A percentile compares a stretch with the other conserved stretches of the same genome.
Evolutionary conservation across 1,140 invertebrate species (phyloP).

Genomic region (Cecropterus lyciades): DNA sequence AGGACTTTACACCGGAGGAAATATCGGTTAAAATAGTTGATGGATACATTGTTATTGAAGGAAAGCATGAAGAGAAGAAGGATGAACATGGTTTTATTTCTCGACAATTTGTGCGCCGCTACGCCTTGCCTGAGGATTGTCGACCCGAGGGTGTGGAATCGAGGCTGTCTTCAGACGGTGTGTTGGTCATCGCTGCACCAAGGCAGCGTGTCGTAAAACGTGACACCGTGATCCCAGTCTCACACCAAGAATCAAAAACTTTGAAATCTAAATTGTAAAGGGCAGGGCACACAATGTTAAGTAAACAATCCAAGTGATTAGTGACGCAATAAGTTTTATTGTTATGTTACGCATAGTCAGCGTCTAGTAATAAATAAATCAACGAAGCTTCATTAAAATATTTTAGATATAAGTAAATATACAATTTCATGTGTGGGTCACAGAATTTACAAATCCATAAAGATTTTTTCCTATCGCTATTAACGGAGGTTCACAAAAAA

Average conservation of each 20-base stretch:
- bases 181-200: constrained; percentile 55
- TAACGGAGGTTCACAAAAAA: too few species aligned
- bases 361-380: not conserved
- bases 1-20: constrained; percentile 94
- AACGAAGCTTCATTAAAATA: not conserved
- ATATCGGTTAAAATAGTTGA: constrained; percentile 93
- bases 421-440: too few species aligned
- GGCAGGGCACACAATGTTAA: constrained; percentile 4
- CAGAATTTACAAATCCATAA: too few species aligned
- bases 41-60: constrained; percentile 91
- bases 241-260: constrained; percentile 46
- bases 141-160: constrained; percentile 54
- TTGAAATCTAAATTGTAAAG: constrained; percentile 61
- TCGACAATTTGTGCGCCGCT: constrained; percentile 89
- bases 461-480: too few species aligned
- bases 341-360: not conserved
- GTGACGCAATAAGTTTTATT: not conserved
- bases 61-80: constrained; percentile 92
- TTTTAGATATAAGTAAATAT: too few species aligned
- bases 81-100: too few species aligned
- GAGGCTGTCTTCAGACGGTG: constrained; percentile 54
- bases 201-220: constrained; percentile 45
- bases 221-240: constrained; percentile 63
- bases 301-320: not conserved
- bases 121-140: constrained; percentile 57